Conservation (phyloP, 2,113 vertebrate species). For the Penelope pileata region DNA sequence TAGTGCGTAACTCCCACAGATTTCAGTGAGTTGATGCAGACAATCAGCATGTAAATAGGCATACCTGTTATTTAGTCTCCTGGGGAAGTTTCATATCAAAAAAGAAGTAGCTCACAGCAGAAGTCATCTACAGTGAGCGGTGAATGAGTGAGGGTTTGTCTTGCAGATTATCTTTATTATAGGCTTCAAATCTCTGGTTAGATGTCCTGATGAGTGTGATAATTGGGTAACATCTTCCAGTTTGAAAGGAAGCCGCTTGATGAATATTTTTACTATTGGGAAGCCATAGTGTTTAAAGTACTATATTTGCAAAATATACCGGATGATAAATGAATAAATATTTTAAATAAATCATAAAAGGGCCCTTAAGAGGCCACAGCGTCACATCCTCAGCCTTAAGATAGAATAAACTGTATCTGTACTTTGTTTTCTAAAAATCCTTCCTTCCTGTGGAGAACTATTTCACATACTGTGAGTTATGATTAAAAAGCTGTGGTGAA, state of each 20-base stretch:
- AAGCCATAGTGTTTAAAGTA: neutral
- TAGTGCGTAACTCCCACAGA: neutral
- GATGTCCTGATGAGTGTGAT: neutral
- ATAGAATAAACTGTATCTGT: neutral
- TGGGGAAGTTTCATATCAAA: slow-evolving; percentile 22
- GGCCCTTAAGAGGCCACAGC: neutral
- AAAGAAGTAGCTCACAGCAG: slow-evolving; percentile 43
- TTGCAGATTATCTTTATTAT: slow-evolving; percentile 27
- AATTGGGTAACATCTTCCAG: slow-evolving; percentile 6
- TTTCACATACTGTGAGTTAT: slow-evolving; percentile 63
- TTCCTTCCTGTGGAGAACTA: slow-evolving; percentile 23
- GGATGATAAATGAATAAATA: slow-evolving; percentile 3
- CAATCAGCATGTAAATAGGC: slow-evolving; percentile 20
- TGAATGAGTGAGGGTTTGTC: neutral
- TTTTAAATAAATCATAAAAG: neutral
- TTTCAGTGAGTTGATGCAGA: slow-evolving; percentile 41
- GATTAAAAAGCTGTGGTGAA: slow-evolving; percentile 60
- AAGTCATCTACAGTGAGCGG: neutral
- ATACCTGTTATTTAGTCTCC: slow-evolving; percentile 43
- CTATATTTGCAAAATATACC: neutral
- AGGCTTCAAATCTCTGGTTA: slow-evolving; percentile 37
- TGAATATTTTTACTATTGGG: neutral
- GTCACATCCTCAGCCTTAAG: neutral
- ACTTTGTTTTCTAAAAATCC: neutral
- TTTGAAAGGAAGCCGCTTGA: neutral